These are phyloP conservation scores for Aphelocoma coerulescens DNA, from an alignment of 2,113 vertebrate species.

Conservation along the genomic window DNA sequence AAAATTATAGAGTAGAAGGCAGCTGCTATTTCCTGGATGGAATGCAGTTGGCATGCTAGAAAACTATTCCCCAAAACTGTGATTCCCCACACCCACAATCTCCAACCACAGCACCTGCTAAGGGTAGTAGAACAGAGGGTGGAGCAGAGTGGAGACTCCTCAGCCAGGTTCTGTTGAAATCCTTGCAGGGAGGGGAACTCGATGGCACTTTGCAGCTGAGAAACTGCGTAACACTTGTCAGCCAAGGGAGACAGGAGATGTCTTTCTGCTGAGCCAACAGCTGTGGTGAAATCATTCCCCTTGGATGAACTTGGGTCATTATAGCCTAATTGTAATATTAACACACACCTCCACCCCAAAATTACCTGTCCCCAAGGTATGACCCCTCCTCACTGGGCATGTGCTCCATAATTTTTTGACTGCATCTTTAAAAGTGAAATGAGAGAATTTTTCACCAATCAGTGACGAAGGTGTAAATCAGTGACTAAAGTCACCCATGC, in stretches of 20 bases:
- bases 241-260: neutral
- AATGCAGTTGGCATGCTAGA: neutral
- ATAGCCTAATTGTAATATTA: neutral
- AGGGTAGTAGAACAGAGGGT: neutral
- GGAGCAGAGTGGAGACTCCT: neutral
- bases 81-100: neutral
- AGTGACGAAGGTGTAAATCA: neutral
- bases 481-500: neutral
- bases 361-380: accelerated
- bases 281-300: neutral
- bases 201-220: neutral
- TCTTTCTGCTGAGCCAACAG: neutral
- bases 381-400: neutral
- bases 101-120: neutral
- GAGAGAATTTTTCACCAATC: neutral
- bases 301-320: neutral
- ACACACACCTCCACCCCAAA: neutral
- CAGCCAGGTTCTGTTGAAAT: neutral
- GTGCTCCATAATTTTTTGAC: neutral
- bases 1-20: neutral
- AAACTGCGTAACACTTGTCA: neutral
- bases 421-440: neutral
- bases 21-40: neutral
- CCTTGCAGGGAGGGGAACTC: neutral
- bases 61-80: neutral